A percentile compares a stretch with the other conserved stretches of the same genome.
These are phyloP conservation scores for Copidosoma aretas DNA, from an alignment of 2,888 invertebrate species.

Conservation along the genomic window DNA sequence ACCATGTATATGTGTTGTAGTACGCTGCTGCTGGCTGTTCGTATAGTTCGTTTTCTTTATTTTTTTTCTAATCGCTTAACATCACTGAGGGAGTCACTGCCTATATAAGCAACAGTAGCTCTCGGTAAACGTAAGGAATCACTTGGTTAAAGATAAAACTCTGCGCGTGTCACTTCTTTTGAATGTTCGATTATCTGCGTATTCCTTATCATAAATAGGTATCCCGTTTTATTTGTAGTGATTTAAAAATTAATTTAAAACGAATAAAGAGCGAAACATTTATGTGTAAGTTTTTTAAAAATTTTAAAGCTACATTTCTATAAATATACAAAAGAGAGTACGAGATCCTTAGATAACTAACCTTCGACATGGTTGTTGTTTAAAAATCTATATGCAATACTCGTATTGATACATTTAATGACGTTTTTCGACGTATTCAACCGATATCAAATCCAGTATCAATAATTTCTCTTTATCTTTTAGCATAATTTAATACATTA, in stretches of 20 bases:
- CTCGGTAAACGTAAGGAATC: conserved; percentile 30
- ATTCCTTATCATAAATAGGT: conserved; percentile 3
- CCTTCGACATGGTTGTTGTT: conserved; percentile 21
- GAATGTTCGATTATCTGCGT: background rate
- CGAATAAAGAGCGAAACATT: conserved; percentile 13
- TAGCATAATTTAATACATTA: conserved; percentile 28
- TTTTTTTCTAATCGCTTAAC: conserved; percentile 22
- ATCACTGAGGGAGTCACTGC: conserved; percentile 26
- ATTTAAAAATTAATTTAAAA: conserved; percentile 25
- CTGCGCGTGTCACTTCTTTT: conserved; percentile 7
- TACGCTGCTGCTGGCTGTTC: conserved; percentile 14
- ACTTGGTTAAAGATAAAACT: conserved; percentile 36
- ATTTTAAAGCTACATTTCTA: conserved; percentile 30
- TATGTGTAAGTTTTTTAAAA: conserved; percentile 14
- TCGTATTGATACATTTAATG: conserved; percentile 15
- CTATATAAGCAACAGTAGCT: conserved; percentile 20
- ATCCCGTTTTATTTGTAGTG: conserved; percentile 22
- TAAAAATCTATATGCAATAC: conserved; percentile 8
- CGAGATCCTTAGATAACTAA: conserved; percentile 30
- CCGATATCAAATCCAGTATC: conserved; percentile 19
- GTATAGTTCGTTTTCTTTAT: conserved; percentile 17
- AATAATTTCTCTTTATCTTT: conserved; percentile 14
- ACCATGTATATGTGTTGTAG: too few relatives aligned
- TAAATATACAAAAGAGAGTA: conserved; percentile 38
- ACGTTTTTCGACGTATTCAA: conserved; percentile 17